These are phyloP conservation scores for Deroplatys truncata DNA, from an alignment of 2,888 invertebrate species.

Conservation along the genomic window DNA sequence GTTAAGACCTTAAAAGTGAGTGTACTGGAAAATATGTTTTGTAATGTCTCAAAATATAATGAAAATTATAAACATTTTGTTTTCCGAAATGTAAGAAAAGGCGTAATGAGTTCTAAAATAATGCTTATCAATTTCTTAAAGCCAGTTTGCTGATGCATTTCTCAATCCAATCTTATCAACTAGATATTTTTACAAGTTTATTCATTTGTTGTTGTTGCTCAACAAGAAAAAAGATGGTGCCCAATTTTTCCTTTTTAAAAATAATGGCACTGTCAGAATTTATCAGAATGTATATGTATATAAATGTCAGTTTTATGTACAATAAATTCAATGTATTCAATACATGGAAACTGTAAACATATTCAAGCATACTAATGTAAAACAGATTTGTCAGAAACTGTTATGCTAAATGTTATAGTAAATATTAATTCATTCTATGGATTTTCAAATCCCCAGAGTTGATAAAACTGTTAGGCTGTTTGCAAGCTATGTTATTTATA, in stretches of 20 bases:
- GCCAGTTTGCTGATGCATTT: conserved; percentile 17
- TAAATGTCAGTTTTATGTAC: background rate
- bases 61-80: conserved; percentile 13
- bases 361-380: background rate
- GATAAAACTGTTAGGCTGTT: background rate
- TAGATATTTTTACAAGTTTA: conserved; percentile 15
- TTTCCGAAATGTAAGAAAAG: conserved; percentile 9
- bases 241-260: background rate
- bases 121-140: background rate
- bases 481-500: background rate
- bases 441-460: background rate
- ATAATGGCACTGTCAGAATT: background rate
- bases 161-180: background rate
- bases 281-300: background rate
- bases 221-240: conserved; percentile 10
- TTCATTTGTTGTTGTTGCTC: conserved; percentile 15
- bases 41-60: background rate
- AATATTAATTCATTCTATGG: background rate
- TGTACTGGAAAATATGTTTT: background rate
- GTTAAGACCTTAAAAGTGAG: background rate
- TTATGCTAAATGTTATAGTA: background rate
- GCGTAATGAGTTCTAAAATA: conserved; percentile 28
- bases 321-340: background rate
- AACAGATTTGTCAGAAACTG: background rate
- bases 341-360: background rate